phyloP scores from a whole-genome alignment of 2,113 vertebrate species.

The Pituophis catenifer region DNA sequence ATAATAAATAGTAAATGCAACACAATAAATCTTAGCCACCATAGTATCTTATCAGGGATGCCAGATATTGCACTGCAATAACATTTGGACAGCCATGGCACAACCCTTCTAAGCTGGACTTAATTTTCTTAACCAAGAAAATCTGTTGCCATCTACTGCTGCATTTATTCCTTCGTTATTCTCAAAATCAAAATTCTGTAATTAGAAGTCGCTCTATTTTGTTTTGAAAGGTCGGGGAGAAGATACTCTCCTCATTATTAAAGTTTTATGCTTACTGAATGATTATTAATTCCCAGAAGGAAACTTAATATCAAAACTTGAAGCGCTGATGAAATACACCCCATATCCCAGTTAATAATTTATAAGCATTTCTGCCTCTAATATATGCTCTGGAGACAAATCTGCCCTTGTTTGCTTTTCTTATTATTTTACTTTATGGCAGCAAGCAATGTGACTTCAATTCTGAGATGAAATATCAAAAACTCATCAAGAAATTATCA shows the following conservation, averaged over 20 bases:
- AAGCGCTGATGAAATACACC: slow-evolving; percentile 36
- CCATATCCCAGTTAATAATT: background rate
- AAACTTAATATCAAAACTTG: slow-evolving; percentile 31
- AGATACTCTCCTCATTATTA: slow-evolving; percentile 18
- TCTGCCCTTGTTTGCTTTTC: background rate
- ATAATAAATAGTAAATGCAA: background rate
- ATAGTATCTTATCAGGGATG: background rate
- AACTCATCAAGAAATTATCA: background rate
- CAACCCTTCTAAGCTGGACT: background rate
- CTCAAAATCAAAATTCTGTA: slow-evolving; percentile 1
- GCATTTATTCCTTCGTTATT: background rate
- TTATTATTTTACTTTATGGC: slow-evolving; percentile 3
- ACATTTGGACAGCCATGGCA: background rate
- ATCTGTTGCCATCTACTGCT: background rate
- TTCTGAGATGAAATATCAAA: slow-evolving; percentile 35
- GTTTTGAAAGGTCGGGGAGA: slow-evolving; percentile 31
- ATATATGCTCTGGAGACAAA: slow-evolving; percentile 29
- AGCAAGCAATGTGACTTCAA: slow-evolving; percentile 24
- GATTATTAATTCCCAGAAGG: slow-evolving; percentile 50
- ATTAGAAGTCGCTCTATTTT: slow-evolving; percentile 28
- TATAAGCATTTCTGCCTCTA: slow-evolving; percentile 18
- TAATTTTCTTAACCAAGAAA: background rate
- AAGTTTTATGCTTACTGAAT: slow-evolving; percentile 46
- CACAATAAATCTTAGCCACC: background rate
- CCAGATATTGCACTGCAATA: background rate